Percentiles rank a stretch among this genome's conserved stretches.
These are phyloP conservation scores for human (Homo sapiens) DNA, from an alignment of 2,113 vertebrate species.

Conservation along the genomic window DNA sequence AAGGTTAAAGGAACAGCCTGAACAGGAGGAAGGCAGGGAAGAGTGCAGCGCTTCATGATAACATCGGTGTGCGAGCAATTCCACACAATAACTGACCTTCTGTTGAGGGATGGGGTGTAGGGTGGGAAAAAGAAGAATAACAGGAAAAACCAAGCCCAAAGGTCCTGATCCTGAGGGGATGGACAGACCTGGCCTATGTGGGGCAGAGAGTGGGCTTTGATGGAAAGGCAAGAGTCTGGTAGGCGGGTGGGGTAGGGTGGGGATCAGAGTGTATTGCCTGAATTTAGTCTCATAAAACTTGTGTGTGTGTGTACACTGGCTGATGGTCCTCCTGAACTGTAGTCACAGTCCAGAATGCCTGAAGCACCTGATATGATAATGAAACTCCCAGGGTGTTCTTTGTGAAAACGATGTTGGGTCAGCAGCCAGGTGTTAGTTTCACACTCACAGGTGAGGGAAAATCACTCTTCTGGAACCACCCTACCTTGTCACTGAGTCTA, in stretches of 20 bases:
- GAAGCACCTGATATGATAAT: not conserved
- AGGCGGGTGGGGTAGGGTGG: too few species aligned
- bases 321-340: not conserved
- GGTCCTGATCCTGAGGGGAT: not conserved
- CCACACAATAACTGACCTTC: not conserved
- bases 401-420: not conserved
- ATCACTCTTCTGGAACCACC: not conserved
- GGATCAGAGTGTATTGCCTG: not conserved
- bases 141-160: not conserved
- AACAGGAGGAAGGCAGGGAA: not conserved
- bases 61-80: not conserved
- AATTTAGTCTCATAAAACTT: not conserved
- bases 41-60: not conserved
- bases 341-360: not conserved
- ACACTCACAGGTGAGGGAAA: not conserved
- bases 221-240: not conserved
- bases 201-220: not conserved
- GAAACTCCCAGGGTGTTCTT: not conserved
- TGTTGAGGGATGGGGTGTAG: not conserved
- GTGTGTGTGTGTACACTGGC: not conserved
- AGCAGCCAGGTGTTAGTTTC: not conserved
- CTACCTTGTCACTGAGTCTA: not conserved
- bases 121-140: not conserved
- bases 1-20: not conserved
- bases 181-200: not conserved